Evolutionary conservation across 1,140 invertebrate species (phyloP).

Genomic region (Bathynomus jamesi): DNA sequence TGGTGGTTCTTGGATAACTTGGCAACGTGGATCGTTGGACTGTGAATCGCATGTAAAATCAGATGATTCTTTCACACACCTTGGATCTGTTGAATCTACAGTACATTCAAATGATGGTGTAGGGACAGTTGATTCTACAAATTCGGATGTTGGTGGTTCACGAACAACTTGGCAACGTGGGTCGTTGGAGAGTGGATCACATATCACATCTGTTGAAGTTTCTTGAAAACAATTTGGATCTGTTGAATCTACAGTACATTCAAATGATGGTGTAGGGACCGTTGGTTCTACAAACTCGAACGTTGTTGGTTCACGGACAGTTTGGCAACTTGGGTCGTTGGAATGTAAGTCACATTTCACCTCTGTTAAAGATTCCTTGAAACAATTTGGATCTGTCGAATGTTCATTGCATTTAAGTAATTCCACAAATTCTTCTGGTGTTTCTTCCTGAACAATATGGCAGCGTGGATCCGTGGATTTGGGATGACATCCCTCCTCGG

Average conservation of each 20-base stretch:
- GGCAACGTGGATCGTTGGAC: background rate
- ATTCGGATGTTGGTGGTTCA: too few species aligned
- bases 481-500: constrained; percentile 12
- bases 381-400: constrained; percentile 34
- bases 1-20: too few species aligned
- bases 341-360: background rate
- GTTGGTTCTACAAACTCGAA: too few species aligned
- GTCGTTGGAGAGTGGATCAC: constrained; percentile 44
- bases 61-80: constrained; percentile 5
- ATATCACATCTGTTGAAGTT: constrained; percentile 15
- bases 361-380: background rate
- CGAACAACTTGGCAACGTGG: background rate
- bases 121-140: too few species aligned
- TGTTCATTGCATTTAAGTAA: too few species aligned
- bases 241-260: too few species aligned
- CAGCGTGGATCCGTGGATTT: constrained; percentile 15
- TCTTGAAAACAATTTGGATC: too few species aligned
- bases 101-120: too few species aligned
- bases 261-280: constrained; percentile 31
- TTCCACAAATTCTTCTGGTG: too few species aligned
- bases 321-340: constrained; percentile 3
- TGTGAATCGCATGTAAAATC: background rate
- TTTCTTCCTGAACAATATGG: too few species aligned
- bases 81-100: constrained; percentile 17
- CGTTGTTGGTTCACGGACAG: too few species aligned